Base-by-base conservation (phyloP, 1,140 invertebrate genomes). In the Hycleus phaleratus region DNA sequence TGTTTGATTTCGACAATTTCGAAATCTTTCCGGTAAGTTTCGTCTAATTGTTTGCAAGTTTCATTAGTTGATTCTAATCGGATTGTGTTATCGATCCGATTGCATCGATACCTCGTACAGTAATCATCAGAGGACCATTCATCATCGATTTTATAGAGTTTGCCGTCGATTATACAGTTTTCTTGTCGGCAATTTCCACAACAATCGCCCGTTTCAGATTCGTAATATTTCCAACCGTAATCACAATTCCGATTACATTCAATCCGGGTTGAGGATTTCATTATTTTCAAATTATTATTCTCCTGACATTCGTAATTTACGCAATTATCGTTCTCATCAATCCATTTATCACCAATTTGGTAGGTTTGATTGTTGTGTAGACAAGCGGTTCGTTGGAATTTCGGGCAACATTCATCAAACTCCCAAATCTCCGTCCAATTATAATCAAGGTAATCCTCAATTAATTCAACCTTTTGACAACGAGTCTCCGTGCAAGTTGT, bases 321-420 rank as follows among this genome's bases (percentile, higher is more conserved):
- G 61, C 85, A 86, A 7, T 71, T 66, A 60, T 85, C 74, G 2
- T 70, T 63, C 0, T 78, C 67, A 0, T 78, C 77, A 11, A 73
- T 73, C 82, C 83, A 85, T 52, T 74, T 76, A 38, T 82, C 79
- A 8, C 78, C 80, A 11, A 78, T 69, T 77, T 81, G 12, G 44
- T 70, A 68, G 8, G 56, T 62, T 53, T 64, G 63, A 4, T 75
- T 77, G 1, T 77, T 71, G 45, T 83, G 72, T 63, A 80, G 80
- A 62, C 87, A 90, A 7, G 82, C 82, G 1, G 74, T 73, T 26
- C 80, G 75, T 55, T 78, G 73, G 18, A 81, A 70, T n/a, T 65
- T 67, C 0, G 85, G 79, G 66, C 86, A 88, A 70, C 86, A 88
- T 18, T 81, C 68, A 59, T 78, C 78, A 25, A 74, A 63, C 2